These are phyloP conservation scores for Drosophila watanabei DNA, from an alignment of 1,140 invertebrate genomes.

Conservation along the genomic window DNA sequence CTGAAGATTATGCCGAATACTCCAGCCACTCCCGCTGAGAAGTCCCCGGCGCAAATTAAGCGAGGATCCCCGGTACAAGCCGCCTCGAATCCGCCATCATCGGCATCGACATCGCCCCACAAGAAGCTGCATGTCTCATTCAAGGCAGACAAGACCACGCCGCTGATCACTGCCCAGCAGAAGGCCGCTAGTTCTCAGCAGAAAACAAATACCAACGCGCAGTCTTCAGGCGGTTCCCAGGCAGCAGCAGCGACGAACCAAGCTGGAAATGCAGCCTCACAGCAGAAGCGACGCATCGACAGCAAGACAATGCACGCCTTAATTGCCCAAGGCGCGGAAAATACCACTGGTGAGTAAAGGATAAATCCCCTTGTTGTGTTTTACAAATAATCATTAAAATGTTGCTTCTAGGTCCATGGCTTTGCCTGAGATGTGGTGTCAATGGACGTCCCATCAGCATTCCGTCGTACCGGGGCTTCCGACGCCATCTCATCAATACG, in stretches of 20 bases:
- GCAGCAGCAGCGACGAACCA: conserved; percentile 25
- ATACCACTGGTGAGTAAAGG: conserved; percentile 81
- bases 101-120: conserved; percentile 56
- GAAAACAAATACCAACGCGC: conserved; percentile 26
- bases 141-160: conserved; percentile 59
- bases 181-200: conserved; percentile 44
- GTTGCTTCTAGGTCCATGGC: conserved; percentile 87
- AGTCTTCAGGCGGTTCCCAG: conserved; percentile 12
- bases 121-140: conserved; percentile 73
- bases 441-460: conserved; percentile 89
- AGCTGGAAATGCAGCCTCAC: conserved; percentile 76
- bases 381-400: neutral
- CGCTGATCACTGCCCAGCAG: conserved; percentile 66
- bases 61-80: conserved; percentile 41
- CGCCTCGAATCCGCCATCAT: conserved; percentile 45
- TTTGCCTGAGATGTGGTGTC: conserved; percentile 89
- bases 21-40: conserved; percentile 25
- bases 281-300: conserved; percentile 84
- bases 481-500: conserved; percentile 92
- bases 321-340: conserved; percentile 87
- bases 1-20: conserved; percentile 92
- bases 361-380: too few relatives aligned
- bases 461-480: conserved; percentile 91
- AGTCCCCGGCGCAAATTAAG: conserved; percentile 33
- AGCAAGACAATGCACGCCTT: conserved; percentile 85